phyloP scores from a whole-genome alignment of 1,140 invertebrate genomes.

The Aphis gossypii region DNA sequence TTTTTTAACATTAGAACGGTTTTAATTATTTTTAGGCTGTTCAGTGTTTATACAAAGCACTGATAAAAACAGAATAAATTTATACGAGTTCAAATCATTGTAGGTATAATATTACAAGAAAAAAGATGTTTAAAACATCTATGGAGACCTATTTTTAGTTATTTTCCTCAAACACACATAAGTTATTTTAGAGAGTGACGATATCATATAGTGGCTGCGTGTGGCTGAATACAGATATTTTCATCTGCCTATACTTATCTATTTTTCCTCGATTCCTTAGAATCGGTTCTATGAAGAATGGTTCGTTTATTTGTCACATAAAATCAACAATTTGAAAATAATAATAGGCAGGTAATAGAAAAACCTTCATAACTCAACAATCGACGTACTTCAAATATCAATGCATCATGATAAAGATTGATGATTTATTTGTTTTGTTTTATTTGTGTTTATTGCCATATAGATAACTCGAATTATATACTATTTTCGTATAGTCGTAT shows the following conservation, averaged over 20 bases:
- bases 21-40: neutral
- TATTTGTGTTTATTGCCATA: neutral
- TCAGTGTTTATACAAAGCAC: neutral
- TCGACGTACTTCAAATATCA: neutral
- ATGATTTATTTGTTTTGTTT: neutral
- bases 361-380: neutral
- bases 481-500: neutral
- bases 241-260: neutral
- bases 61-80: neutral
- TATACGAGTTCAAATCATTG: neutral
- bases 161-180: neutral
- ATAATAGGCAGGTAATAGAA: neutral
- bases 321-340: constrained; percentile 15
- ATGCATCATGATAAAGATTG: neutral
- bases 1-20: neutral
- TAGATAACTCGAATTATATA: neutral
- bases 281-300: neutral
- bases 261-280: neutral
- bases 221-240: neutral
- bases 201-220: neutral
- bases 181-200: neutral
- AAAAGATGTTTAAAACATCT: neutral
- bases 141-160: neutral
- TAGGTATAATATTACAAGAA: neutral
- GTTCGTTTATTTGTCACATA: neutral